phyloP scores from a whole-genome alignment of 1,140 invertebrate species.

The Zaprionus lachaisei region DNA sequence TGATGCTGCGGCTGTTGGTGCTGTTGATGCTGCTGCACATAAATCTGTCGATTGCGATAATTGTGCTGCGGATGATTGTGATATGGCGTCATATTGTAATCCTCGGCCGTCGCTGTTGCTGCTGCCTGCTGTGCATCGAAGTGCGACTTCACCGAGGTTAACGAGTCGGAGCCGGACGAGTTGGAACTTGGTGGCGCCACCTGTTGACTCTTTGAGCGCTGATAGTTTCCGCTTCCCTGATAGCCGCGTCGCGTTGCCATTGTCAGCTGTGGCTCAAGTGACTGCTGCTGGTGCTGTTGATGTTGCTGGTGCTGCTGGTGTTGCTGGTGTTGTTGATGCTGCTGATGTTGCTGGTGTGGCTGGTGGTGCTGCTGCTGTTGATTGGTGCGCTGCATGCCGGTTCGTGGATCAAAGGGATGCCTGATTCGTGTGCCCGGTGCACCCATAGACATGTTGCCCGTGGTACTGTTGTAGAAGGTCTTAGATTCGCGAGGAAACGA shows the following conservation, averaged over 20 bases:
- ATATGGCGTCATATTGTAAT: conserved; percentile 10
- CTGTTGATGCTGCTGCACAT: conserved; percentile 12
- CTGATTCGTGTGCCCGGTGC: conserved; percentile 29
- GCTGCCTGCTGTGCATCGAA: conserved; percentile 24
- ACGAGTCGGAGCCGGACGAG: conserved; percentile 58
- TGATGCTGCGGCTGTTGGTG: not conserved
- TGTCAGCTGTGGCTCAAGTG: conserved; percentile 13
- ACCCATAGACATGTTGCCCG: conserved; percentile 15
- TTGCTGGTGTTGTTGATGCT: no score
- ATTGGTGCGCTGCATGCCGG: conserved; percentile 5
- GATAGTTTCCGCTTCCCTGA: conserved; percentile 13
- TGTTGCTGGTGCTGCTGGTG: no score
- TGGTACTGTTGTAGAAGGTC: conserved; percentile 56
- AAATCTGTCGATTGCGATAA: conserved; percentile 60
- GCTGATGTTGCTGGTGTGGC: no score
- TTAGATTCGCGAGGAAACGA: conserved; percentile 59
- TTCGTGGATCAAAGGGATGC: conserved; percentile 26
- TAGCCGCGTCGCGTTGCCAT: conserved; percentile 19
- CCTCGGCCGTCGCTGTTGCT: conserved; percentile 4
- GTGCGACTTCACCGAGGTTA: conserved; percentile 58
- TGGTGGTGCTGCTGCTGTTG: not conserved
- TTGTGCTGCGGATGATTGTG: conserved; percentile 44
- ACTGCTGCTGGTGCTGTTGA: not conserved
- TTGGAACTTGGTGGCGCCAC: conserved; percentile 41
- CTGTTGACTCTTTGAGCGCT: conserved; percentile 33